These are phyloP conservation scores for Platyrinchus mystaceus DNA, from an alignment of 2,797 vertebrate genomes.

Conservation along the genomic window DNA sequence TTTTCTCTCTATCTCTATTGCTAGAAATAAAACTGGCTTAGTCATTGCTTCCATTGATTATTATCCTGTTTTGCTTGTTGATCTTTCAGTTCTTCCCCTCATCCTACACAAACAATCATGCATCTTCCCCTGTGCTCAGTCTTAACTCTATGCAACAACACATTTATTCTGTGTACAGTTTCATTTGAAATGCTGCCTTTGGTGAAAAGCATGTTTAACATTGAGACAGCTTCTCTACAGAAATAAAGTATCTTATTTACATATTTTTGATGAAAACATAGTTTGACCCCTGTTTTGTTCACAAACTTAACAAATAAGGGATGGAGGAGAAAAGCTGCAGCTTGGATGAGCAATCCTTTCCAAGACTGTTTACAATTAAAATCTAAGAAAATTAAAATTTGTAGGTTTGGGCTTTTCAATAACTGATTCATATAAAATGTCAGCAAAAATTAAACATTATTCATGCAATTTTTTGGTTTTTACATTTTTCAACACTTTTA, in stretches of 20 bases:
- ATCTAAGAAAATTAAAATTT: neutral
- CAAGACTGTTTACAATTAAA: neutral
- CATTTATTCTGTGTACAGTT: neutral
- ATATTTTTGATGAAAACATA: neutral
- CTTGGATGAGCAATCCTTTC: neutral
- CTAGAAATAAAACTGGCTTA: neutral
- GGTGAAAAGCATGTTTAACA: neutral
- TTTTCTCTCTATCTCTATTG: neutral
- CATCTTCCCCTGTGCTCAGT: neutral
- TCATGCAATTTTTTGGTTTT: accelerated
- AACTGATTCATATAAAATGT: neutral
- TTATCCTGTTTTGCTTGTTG: neutral
- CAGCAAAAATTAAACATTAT: neutral
- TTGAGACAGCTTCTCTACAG: neutral
- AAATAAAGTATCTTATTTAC: neutral
- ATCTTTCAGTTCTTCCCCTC: neutral
- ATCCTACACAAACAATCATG: neutral
- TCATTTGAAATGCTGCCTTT: neutral
- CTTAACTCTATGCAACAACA: neutral
- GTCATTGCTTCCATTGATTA: neutral
- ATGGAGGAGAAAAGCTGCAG: neutral
- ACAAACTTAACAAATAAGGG: neutral
- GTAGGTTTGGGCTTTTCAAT: neutral
- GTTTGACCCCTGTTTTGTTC: neutral
- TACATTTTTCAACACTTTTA: neutral